Evolutionary conservation across 2,888 invertebrate species (phyloP).

Genomic region (Lepas anatifera): DNA sequence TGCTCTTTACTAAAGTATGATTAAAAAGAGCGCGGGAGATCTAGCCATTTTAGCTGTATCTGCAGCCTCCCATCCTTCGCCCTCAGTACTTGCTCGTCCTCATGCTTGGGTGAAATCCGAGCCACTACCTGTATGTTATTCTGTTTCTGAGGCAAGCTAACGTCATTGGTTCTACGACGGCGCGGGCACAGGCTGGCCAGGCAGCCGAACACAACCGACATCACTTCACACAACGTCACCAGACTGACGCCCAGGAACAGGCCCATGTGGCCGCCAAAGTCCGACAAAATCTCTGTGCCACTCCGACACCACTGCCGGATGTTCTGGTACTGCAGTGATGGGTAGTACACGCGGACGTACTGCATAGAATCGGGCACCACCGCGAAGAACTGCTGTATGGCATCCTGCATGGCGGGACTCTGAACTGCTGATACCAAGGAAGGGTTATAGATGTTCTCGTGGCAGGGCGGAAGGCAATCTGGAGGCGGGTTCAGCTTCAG

Average conservation of each 20-base stretch:
- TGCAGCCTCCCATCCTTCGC: too few species aligned
- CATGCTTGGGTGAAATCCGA: too few species aligned
- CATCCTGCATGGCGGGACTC: neutral
- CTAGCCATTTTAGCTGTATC: too few species aligned
- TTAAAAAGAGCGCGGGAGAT: too few species aligned
- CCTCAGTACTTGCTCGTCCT: too few species aligned
- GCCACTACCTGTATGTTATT: too few species aligned
- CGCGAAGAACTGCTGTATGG: neutral
- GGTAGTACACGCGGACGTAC: neutral
- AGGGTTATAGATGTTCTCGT: neutral
- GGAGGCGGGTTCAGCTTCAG: neutral
- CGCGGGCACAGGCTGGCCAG: too few species aligned
- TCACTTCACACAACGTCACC: neutral
- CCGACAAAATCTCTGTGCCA: neutral
- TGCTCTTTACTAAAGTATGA: too few species aligned
- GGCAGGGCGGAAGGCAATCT: neutral
- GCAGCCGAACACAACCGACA: neutral
- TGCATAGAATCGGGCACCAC: neutral
- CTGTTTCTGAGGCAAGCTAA: too few species aligned
- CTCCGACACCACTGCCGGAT: neutral
- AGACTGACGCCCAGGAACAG: neutral
- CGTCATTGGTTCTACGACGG: too few species aligned
- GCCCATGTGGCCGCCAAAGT: slow-evolving; percentile 1
- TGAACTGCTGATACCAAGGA: neutral
- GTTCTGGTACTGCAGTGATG: neutral